Conservation (phyloP, 2,113 vertebrate species). For the Mustela lutreola region DNA sequence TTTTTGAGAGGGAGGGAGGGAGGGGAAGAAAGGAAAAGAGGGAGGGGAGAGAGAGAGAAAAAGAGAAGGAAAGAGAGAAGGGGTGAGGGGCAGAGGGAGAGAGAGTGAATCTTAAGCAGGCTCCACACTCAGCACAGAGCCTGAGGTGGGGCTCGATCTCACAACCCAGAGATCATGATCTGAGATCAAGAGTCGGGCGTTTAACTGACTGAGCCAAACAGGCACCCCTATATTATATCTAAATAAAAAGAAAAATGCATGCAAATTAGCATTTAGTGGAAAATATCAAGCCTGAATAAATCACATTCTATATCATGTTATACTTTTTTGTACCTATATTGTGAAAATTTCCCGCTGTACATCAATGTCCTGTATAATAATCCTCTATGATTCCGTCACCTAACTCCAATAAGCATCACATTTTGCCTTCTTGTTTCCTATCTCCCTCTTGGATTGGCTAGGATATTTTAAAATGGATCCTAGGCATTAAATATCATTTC, state of each 20-base stretch:
- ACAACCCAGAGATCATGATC: too few species aligned
- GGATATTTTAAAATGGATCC: not conserved
- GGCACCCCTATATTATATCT: not conserved
- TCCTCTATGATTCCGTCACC: not conserved
- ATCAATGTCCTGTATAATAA: slow-evolving; percentile 23
- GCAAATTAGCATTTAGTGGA: not conserved
- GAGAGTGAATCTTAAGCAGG: not conserved
- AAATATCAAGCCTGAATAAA: not conserved
- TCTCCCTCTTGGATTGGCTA: not conserved
- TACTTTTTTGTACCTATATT: not conserved
- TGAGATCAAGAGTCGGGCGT: too few species aligned
- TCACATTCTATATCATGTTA: not conserved
- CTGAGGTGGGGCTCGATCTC: too few species aligned
- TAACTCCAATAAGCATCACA: not conserved
- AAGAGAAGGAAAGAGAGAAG: not conserved
- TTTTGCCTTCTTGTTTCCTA: not conserved
- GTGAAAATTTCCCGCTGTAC: not conserved
- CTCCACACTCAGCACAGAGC: not conserved
- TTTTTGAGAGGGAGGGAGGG: not conserved
- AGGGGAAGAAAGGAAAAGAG: not conserved
- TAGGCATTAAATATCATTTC: not conserved
- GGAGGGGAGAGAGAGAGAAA: not conserved
- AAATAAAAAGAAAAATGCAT: not conserved
- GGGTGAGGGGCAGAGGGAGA: not conserved
- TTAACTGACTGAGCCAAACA: not conserved